Percentiles rank a stretch among this genome's conserved stretches.
Conservation (phyloP, 2,888 invertebrate species). For the Pristionchus entomophagus region DNA sequence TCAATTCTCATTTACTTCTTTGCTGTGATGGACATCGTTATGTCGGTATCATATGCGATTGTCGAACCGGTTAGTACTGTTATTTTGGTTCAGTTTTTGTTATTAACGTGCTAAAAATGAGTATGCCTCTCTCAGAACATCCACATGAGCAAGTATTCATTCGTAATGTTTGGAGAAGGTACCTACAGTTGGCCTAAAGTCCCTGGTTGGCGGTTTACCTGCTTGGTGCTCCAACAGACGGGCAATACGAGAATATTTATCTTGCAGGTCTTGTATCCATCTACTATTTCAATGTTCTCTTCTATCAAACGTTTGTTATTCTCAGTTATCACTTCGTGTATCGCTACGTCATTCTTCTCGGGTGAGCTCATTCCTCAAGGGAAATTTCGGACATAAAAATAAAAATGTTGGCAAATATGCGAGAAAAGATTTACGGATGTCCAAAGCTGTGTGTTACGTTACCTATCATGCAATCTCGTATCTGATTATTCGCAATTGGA, state of each 20-base stretch:
- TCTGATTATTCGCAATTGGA: no score
- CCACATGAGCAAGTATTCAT: not conserved
- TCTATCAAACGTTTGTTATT: slow-evolving; percentile 26
- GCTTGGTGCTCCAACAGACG: no score
- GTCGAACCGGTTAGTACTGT: not conserved
- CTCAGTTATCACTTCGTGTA: slow-evolving; percentile 7
- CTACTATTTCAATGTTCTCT: not conserved
- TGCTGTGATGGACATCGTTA: not conserved
- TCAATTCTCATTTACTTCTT: not conserved
- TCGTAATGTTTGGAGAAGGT: not conserved
- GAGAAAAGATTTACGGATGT: no score
- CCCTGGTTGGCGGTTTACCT: not conserved
- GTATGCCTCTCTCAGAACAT: slow-evolving; percentile 4
- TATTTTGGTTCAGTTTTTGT: not conserved
- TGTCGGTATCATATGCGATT: not conserved
- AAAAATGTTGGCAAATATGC: no score
- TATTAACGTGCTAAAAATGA: not conserved
- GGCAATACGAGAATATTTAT: not conserved
- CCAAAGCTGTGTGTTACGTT: no score
- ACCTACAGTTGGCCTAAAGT: not conserved
- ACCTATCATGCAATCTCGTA: no score
- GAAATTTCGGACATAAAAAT: no score
- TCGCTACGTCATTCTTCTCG: not conserved
- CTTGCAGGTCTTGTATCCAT: not conserved
- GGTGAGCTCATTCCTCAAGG: not conserved